A percentile compares a stretch with the other conserved stretches of the same genome.
Evolutionary conservation across 2,113 vertebrate genomes (phyloP).

Genomic region (Mohoua ochrocephala): DNA sequence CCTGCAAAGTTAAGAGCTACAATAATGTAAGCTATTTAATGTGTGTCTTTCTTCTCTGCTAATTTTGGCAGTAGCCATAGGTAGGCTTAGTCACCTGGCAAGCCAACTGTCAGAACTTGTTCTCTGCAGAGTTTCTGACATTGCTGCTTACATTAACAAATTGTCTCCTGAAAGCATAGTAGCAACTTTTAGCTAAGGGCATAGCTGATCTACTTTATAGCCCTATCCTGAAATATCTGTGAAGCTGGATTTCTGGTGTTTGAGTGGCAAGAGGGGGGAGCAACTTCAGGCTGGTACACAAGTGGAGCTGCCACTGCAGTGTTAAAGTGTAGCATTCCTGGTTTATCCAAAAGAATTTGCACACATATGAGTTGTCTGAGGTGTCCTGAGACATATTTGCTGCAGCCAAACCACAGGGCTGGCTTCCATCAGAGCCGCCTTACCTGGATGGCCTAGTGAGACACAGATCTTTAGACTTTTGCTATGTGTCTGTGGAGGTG

Average conservation of each 20-base stretch:
- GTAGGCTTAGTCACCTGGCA: not conserved
- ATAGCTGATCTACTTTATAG: not conserved
- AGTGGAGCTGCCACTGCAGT: not conserved
- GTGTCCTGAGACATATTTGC: not conserved
- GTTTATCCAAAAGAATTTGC: not conserved
- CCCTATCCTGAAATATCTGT: not conserved
- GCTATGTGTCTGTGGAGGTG: not conserved
- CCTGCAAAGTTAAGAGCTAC: not conserved
- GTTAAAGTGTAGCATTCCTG: not conserved
- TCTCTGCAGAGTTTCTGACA: not conserved
- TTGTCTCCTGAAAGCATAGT: not conserved
- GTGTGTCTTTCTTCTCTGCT: not conserved
- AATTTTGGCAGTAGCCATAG: not conserved
- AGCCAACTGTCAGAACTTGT: not conserved
- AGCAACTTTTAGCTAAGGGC: not conserved
- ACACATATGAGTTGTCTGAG: not conserved
- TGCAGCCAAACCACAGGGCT: not conserved
- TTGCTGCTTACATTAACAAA: not conserved
- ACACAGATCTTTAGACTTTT: not conserved
- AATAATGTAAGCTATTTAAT: not conserved
- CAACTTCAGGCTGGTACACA: not conserved
- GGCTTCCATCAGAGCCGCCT: not conserved
- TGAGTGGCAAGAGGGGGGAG: accelerated
- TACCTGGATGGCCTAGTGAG: not conserved
- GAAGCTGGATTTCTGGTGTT: not conserved